Evolutionary conservation across 2,888 invertebrate genomes (phyloP).

Genomic region (Harpalus rufipes): DNA sequence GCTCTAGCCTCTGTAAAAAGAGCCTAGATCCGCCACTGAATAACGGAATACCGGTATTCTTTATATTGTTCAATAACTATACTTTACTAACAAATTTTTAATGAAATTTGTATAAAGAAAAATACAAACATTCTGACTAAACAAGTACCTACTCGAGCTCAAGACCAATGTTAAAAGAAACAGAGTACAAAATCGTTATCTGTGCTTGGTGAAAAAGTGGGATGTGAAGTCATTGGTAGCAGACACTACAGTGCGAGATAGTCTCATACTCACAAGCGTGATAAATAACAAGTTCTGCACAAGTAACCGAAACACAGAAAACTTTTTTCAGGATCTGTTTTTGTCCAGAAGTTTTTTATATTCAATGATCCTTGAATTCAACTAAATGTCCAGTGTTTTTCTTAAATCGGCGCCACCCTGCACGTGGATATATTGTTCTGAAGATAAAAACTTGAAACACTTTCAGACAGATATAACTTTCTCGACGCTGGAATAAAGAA

Average conservation of each 20-base stretch:
- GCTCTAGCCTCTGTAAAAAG: no score
- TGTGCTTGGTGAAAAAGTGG: slow-evolving; percentile 3
- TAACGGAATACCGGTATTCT: no score
- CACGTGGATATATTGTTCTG: slow-evolving; percentile 31
- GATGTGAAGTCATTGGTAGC: slow-evolving; percentile 20
- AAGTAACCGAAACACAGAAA: slow-evolving; percentile 48
- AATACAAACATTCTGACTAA: no score
- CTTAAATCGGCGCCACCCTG: slow-evolving; percentile 52
- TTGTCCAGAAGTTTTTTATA: slow-evolving; percentile 53
- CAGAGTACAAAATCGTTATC: background rate
- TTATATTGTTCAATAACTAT: no score
- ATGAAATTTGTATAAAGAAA: no score
- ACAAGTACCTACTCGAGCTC: no score
- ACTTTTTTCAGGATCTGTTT: slow-evolving; percentile 54
- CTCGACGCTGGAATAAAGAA: background rate
- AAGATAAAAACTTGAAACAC: slow-evolving; percentile 37
- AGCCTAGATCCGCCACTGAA: no score
- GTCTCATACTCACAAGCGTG: slow-evolving; percentile 7
- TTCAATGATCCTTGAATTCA: slow-evolving; percentile 61
- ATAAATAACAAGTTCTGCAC: slow-evolving; percentile 49
- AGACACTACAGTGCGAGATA: background rate
- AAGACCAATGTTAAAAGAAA: background rate
- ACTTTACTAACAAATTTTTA: no score
- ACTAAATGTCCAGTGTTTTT: slow-evolving; percentile 61
- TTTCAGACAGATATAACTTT: slow-evolving; percentile 41